Evolutionary conservation across 2,797 vertebrate species (phyloP).

Genomic region (Mormyrops boulengeri): DNA sequence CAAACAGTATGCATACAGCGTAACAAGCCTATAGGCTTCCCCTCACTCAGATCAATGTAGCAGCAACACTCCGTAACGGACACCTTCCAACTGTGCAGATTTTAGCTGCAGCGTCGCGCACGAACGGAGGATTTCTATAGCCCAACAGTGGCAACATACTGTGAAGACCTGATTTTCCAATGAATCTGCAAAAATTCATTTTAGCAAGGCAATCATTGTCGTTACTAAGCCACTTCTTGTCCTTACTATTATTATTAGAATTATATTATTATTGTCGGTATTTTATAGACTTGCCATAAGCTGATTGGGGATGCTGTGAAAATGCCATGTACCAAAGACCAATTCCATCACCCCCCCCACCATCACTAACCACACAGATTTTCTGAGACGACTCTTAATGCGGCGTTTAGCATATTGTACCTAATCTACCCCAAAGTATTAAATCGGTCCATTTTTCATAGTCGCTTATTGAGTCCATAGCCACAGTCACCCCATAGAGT

Average conservation of each 20-base stretch:
- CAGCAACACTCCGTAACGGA: neutral
- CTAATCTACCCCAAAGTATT: neutral
- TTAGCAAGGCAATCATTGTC: neutral
- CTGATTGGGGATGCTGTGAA: neutral
- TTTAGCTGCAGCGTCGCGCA: neutral
- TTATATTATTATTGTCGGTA: neutral
- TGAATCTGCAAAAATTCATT: neutral
- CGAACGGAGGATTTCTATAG: neutral
- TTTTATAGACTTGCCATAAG: constrained; percentile 4
- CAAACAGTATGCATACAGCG: neutral
- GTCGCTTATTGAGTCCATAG: neutral
- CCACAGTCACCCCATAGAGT: neutral
- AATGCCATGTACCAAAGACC: neutral
- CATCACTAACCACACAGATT: neutral
- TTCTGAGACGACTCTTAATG: neutral
- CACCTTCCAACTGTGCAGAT: neutral
- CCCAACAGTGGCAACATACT: neutral
- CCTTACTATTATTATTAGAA: neutral
- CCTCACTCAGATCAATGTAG: neutral
- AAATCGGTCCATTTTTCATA: neutral
- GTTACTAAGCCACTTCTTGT: neutral
- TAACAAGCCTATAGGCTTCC: neutral
- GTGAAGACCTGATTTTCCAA: neutral
- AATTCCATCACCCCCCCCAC: neutral
- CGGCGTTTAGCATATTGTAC: neutral